phyloP scores from a whole-genome alignment of 2,113 vertebrate genomes.

The Hylia prasina region DNA sequence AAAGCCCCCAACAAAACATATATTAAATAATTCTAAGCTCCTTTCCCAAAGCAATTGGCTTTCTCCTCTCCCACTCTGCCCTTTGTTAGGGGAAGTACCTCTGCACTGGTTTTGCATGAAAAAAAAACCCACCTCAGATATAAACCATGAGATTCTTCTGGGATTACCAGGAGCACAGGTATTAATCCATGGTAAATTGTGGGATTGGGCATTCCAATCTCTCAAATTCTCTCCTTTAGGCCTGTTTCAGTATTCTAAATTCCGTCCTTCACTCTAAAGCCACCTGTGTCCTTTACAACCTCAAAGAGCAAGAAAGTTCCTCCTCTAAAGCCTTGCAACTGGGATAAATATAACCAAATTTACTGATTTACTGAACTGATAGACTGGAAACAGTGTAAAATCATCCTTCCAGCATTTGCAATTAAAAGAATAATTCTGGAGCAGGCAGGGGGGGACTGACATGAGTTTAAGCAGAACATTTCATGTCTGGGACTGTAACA shows the following conservation, averaged over 20 bases:
- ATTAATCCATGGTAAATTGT: background rate
- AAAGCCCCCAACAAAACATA: rapidly evolving
- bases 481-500: background rate
- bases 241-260: background rate
- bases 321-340: background rate
- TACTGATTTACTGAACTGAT: background rate
- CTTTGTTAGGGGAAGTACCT: background rate
- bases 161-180: background rate
- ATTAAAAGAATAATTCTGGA: background rate
- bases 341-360: background rate
- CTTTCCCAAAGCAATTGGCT: background rate
- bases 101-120: background rate
- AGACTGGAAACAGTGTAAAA: background rate
- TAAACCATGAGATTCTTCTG: background rate
- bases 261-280: background rate
- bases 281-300: background rate
- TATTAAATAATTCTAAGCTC: background rate
- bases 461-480: background rate
- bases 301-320: background rate
- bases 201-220: background rate
- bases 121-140: background rate
- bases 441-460: background rate
- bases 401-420: background rate
- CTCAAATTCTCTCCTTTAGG: background rate
- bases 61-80: background rate